Evolutionary conservation across 2,888 invertebrate species (phyloP), one percentile per base, ranked within the genome.

Genomic region (Pseudococcus longispinus): DNA sequence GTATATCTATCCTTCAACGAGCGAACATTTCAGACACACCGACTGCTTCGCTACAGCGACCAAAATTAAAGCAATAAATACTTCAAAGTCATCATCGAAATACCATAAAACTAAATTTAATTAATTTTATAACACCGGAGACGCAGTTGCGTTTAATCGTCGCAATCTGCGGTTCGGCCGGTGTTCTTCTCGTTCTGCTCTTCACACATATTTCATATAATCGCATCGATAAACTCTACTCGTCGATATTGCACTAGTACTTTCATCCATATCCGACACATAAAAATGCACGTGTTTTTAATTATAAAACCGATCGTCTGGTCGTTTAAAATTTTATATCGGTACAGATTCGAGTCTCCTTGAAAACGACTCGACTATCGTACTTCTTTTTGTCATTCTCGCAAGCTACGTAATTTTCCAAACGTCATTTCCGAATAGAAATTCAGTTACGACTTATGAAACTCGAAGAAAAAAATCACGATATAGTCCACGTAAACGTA

Each of bases 31-130:
- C 42, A 42, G 42, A 80, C 20, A 13, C 37, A 80, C 37, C 20
- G 20, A 80, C 42, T 4, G 77, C 11, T 20, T 18, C 77, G 77
- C 18, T 9, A 42, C 37, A 32, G 13, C 77, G 77, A 42, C 42
- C 77, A 80, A 80, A 80, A 80, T 80, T 80, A 80, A 80, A 80
- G 37, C 77, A n/a, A 80, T 80, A 80, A 80, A 80, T 80, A 80
- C 42, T 80, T 42, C 77, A 42, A 80, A 80, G 32, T 80, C 42
- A 80, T 80, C 77, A 80, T 80, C 77, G 77, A 42, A 80, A 80
- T 80, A 80, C 77, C 77, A 80, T 80, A 80, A 80, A 80, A 80
- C 42, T 37, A 80, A 80, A 80, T 80, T 80, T 80, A 80, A 80
- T 80, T 80, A 80, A 80, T 80, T 80, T 80, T 80, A 80, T 42